Conservation (phyloP, 2,797 vertebrate genomes). For the Gephyroberyx darwinii region DNA sequence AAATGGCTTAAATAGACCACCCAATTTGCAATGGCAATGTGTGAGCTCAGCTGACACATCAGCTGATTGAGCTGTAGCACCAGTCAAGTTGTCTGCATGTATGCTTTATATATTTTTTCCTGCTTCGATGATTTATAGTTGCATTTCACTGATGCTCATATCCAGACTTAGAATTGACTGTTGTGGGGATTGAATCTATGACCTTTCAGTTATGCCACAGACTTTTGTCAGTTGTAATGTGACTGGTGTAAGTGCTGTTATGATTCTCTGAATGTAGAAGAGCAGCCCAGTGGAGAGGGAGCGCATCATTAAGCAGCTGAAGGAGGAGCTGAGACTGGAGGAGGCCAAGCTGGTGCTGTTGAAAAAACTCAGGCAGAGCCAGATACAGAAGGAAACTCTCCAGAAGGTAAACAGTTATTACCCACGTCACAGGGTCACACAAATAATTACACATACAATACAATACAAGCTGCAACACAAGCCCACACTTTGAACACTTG, state of each 20-base stretch:
- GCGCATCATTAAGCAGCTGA: conserved; percentile 91
- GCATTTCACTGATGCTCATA: not conserved
- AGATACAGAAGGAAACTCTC: conserved; percentile 89
- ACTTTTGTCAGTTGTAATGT: conserved; percentile 12
- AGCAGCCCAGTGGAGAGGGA: conserved; percentile 81
- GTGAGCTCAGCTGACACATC: no score
- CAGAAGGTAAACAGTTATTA: conserved; percentile 85
- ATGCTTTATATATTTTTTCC: no score
- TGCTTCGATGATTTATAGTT: no score
- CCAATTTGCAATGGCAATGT: no score
- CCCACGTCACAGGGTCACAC: not conserved
- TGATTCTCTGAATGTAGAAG: conserved; percentile 69
- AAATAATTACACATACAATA: not conserved
- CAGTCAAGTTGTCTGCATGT: no score
- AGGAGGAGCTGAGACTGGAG: conserved; percentile 92
- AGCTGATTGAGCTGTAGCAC: no score
- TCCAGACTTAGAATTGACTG: not conserved
- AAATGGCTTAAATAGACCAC: no score
- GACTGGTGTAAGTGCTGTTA: conserved; percentile 38
- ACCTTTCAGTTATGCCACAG: not conserved
- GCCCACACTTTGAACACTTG: not conserved
- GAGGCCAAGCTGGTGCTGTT: conserved; percentile 95
- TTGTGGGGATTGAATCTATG: not conserved
- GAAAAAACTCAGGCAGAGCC: conserved; percentile 95
- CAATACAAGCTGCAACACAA: no score